Base-by-base conservation (phyloP, 2,113 vertebrate genomes). In the Elachura formosa region DNA sequence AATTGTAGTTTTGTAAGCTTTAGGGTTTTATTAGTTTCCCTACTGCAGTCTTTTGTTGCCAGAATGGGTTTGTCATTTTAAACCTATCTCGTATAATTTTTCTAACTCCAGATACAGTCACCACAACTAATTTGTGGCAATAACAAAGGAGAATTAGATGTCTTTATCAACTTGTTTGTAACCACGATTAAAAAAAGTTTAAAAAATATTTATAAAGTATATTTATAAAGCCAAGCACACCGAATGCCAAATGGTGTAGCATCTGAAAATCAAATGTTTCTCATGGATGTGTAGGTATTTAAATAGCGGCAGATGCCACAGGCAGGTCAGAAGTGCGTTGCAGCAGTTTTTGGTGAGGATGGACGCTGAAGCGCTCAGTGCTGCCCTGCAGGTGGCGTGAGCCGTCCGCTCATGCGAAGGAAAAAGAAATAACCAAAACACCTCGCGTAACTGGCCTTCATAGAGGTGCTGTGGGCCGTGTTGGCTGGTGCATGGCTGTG, bases 341-440 rank as follows among this genome's bases (percentile, higher is more conserved):
- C 54, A 52, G 34, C 16, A 18, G 6, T 31, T 59, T 67, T 66
- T 43, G 41, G 8, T 77, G 18, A 7, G 56, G 15, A 20, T 58
- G 25, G 45, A 31, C 38, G 25, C 14, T 6, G n/a, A n/a, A n/a
- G n/a, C n/a, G n/a, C 76, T 71, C 4, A 1, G 31, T 82, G 2
- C n/a, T 22, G 67, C 90, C 45, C 96, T 40, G 6, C 78, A 97
- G 97, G 88, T 97, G 97, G 94, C 87, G 87, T 38, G 91, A 91
- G 63, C n/a, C 84, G 29, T 43, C 80, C 54, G 43, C 72, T 17
- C 41, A 46, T n/a, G n/a, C n/a, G 31, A 29, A 51, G 33, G 31
- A 56, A 34, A 12, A 16, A 38, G 38, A 67, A 83, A n/a, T 23
- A 36, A 33, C 10, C 21, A 69, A 69, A 48, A 2, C 13, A 8